phyloP scores from a whole-genome alignment of 1,140 invertebrate genomes.

The Hydropsyche tenuis region DNA sequence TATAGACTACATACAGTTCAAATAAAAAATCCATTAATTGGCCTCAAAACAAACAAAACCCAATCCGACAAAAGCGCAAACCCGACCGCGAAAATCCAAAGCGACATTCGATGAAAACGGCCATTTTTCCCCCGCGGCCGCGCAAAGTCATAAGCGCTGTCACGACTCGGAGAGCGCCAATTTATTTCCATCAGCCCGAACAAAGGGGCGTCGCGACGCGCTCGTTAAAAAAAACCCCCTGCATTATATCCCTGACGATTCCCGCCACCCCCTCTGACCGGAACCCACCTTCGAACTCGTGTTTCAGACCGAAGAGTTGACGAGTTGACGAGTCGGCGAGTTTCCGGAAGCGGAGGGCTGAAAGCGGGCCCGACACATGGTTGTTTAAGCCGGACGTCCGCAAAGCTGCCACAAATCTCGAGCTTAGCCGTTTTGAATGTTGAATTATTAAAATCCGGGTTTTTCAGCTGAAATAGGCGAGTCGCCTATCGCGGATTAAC shows the following conservation, averaged over 20 bases:
- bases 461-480: slow-evolving; percentile 32
- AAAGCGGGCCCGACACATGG: slow-evolving; percentile 24
- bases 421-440: slow-evolving; percentile 47
- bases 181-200: slow-evolving; percentile 46
- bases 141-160: slow-evolving; percentile 44
- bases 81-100: background rate
- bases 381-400: slow-evolving; percentile 41
- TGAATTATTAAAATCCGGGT: slow-evolving; percentile 47
- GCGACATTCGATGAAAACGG: background rate
- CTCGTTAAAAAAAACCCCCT: slow-evolving; percentile 45
- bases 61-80: too few relatives aligned
- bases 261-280: background rate
- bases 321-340: slow-evolving; percentile 13
- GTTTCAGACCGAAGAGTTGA: background rate
- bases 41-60: too few relatives aligned
- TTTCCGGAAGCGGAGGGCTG: background rate
- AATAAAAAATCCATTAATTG: too few relatives aligned
- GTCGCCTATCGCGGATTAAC: background rate
- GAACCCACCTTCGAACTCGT: too few relatives aligned
- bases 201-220: slow-evolving; percentile 39
- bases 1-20: too few relatives aligned
- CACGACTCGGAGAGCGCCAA: slow-evolving; percentile 42
- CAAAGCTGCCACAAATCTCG: slow-evolving; percentile 46
- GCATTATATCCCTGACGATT: slow-evolving; percentile 31
- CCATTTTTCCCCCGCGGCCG: slow-evolving; percentile 9